Evolutionary conservation across 2,113 vertebrate genomes (phyloP).

Genomic region (Scalopus aquaticus): DNA sequence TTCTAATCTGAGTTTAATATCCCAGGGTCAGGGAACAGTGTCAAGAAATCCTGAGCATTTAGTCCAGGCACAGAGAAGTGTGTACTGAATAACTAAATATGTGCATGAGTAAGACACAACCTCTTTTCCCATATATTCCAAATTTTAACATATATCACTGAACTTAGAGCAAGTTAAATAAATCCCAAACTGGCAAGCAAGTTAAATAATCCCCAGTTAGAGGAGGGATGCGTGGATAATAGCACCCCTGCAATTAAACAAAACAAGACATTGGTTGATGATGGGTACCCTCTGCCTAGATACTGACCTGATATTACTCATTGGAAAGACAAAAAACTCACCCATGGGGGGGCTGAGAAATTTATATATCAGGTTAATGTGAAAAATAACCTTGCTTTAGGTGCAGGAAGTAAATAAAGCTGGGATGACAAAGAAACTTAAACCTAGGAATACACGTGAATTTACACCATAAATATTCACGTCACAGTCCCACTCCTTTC

Average conservation of each 20-base stretch:
- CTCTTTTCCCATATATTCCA: not conserved
- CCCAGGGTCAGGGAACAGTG: not conserved
- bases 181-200: not conserved
- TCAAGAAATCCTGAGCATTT: constrained; percentile 29
- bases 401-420: not conserved
- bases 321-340: not conserved
- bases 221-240: not conserved
- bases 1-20: not conserved
- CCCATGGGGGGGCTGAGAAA: not conserved
- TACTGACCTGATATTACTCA: not conserved
- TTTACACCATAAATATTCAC: constrained; percentile 36
- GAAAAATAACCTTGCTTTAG: not conserved
- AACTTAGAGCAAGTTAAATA: not conserved
- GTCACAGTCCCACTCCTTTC: not conserved
- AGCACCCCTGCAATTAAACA: not conserved
- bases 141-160: constrained; percentile 7
- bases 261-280: not conserved
- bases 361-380: not conserved
- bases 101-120: not conserved
- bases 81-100: not conserved
- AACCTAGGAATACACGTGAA: not conserved
- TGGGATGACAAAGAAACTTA: not conserved
- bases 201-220: not conserved
- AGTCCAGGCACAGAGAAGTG: constrained; percentile 1
- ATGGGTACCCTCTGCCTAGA: not conserved